phyloP scores from a whole-genome alignment of 64 coral and sea anemone species.

The Platygyra sinensis region DNA sequence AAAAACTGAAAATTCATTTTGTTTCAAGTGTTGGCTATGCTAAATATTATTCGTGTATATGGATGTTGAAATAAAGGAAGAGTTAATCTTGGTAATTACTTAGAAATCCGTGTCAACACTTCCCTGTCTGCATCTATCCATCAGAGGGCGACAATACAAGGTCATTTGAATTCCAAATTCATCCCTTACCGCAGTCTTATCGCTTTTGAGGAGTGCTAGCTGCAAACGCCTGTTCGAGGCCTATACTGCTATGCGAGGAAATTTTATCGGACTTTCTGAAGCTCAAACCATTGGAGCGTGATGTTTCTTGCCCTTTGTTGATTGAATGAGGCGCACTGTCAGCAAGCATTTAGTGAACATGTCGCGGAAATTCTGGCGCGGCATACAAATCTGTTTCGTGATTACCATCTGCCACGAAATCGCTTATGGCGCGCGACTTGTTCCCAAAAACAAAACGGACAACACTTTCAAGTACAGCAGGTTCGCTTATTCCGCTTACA shows the following conservation, averaged over 20 bases:
- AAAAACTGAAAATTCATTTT: no score
- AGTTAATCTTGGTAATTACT: neutral
- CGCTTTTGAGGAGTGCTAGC: neutral
- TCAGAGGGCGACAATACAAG: neutral
- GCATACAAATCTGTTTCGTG: neutral
- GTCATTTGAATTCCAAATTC: constrained; percentile 45
- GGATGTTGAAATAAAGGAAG: neutral
- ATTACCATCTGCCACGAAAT: constrained; percentile 30
- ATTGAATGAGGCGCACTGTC: neutral
- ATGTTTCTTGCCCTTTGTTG: neutral
- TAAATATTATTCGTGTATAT: neutral
- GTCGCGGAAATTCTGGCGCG: neutral
- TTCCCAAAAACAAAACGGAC: neutral
- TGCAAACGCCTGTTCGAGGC: constrained; percentile 12
- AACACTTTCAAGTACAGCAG: constrained; percentile 31
- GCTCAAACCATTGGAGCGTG: neutral
- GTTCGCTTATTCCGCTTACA: constrained; percentile 41
- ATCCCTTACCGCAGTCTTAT: constrained; percentile 20
- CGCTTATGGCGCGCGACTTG: neutral
- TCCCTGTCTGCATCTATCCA: neutral
- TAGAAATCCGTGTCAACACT: constrained; percentile 1
- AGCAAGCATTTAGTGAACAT: neutral
- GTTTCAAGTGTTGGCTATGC: no score
- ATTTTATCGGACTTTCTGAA: neutral
- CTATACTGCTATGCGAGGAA: neutral